phyloP scores from a whole-genome alignment of 2,113 vertebrate species.

The Fulmarus glacialis region DNA sequence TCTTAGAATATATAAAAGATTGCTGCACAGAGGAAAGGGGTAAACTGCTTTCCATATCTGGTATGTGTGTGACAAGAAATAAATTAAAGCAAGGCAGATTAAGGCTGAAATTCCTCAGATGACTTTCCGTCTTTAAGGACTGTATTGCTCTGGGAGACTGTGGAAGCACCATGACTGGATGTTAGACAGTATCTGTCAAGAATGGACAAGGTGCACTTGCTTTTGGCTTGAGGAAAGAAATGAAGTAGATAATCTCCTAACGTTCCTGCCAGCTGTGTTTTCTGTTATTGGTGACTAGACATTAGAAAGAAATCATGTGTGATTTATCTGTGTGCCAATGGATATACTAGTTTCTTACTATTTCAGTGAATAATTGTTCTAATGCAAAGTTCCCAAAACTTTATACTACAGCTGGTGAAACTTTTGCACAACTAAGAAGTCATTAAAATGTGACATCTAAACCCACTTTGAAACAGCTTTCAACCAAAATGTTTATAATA shows the following conservation, averaged over 20 bases:
- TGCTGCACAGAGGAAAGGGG: background rate
- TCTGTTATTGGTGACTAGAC: slow-evolving; percentile 13
- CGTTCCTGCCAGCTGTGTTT: background rate
- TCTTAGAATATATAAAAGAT: background rate
- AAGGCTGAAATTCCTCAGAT: background rate
- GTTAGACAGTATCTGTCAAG: slow-evolving; percentile 3
- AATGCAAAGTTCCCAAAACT: slow-evolving; percentile 18
- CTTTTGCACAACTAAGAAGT: background rate
- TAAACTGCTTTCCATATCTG: slow-evolving; percentile 14
- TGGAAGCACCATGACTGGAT: background rate
- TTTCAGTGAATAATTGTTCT: slow-evolving; percentile 49
- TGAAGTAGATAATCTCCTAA: slow-evolving; percentile 21
- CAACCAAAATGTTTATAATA: background rate
- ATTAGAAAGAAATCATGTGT: slow-evolving; percentile 20
- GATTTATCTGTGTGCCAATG: slow-evolving; percentile 46
- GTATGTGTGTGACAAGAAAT: background rate
- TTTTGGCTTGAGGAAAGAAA: slow-evolving; percentile 30
- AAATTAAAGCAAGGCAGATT: slow-evolving; percentile 7
- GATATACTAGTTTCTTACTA: background rate
- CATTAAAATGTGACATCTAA: background rate
- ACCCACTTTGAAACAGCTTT: background rate
- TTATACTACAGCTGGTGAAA: background rate
- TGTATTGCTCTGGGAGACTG: background rate
- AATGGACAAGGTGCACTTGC: background rate
- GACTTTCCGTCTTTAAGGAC: background rate